phyloP scores from a whole-genome alignment of 2,888 invertebrate species.

The Autographa gamma region DNA sequence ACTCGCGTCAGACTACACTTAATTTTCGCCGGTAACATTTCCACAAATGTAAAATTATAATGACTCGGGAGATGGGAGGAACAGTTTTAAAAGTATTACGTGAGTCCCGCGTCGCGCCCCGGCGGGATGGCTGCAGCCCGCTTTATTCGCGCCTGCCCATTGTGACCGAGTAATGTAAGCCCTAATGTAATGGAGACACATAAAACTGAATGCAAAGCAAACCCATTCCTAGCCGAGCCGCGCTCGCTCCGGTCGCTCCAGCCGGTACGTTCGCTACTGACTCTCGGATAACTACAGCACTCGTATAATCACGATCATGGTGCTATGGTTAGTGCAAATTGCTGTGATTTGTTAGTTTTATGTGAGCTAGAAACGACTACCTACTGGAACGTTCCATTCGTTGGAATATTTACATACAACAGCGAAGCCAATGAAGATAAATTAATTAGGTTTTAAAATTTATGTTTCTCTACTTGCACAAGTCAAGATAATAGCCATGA shows the following conservation, averaged over 20 bases:
- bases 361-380: neutral
- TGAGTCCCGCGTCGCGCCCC: conserved; percentile 22
- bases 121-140: conserved; percentile 27
- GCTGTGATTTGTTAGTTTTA: neutral
- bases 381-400: neutral
- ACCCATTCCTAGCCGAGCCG: conserved; percentile 15
- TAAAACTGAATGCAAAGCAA: conserved; percentile 40
- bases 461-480: too few species aligned
- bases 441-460: too few species aligned
- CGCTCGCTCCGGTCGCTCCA: neutral
- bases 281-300: neutral
- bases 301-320: neutral
- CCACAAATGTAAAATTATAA: conserved; percentile 53
- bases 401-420: too few species aligned
- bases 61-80: conserved; percentile 46
- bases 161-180: conserved; percentile 52
- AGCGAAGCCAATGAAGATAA: too few species aligned
- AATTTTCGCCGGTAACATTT: conserved; percentile 36
- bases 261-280: neutral
- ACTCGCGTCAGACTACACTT: conserved; percentile 32
- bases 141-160: conserved; percentile 47
- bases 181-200: conserved; percentile 58
- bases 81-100: conserved; percentile 58
- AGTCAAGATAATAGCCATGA: too few species aligned
- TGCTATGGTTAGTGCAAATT: neutral